Evolutionary conservation across 2,888 invertebrate genomes (phyloP), one percentile per base, ranked within the genome.

Genomic region (Alloplasta piceator): DNA sequence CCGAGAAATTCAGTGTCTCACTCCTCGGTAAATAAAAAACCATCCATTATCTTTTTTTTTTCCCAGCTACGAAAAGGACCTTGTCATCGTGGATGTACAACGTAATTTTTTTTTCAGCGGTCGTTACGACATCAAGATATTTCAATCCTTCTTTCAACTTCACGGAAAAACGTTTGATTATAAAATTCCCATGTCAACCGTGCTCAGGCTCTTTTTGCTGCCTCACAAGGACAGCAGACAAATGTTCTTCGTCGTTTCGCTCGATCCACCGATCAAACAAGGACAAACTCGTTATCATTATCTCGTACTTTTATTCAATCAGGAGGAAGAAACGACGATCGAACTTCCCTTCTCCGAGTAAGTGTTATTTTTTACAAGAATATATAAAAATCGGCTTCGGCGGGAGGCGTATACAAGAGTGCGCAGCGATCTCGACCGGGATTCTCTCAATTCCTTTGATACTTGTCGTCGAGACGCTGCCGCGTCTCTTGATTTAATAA

Each of bases 111-210:
- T 89, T 95, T 96, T 76, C 93, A 98, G 98, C 93, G 98, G 98
- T 94, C 97, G 98, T 85, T 98, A 98, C 91, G 98, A 98, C 92
- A 97, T 98, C 92, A 98, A 98, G 93, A 96, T 98, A 79, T 98
- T 97, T 92, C 96, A 97, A 67, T 94, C 97, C 0, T 98, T 98
- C 92, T 96, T 98, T 87, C 98, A 98, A 93, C 94, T 98, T 79
- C 98, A 98, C 90, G 98, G 98, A 89, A 99, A 99, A 94, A 99
- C 99, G 0, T 99, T 99, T 90, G 99, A 99, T 93, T 99, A 99
- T 94, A 99, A 99, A 93, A 99, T 99, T 87, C 99, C 99, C 0
- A 97, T 98, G 95, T 97, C 98, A 0, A 98, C 99, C 0, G 98
- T 99, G 4, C 93, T 99, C 12, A 95, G 99, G 6, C 93, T 99